Percentiles rank a stretch among this genome's conserved stretches.
phyloP scores from a whole-genome alignment of 2,797 vertebrate species.

The Coranthus polyacanthus region DNA sequence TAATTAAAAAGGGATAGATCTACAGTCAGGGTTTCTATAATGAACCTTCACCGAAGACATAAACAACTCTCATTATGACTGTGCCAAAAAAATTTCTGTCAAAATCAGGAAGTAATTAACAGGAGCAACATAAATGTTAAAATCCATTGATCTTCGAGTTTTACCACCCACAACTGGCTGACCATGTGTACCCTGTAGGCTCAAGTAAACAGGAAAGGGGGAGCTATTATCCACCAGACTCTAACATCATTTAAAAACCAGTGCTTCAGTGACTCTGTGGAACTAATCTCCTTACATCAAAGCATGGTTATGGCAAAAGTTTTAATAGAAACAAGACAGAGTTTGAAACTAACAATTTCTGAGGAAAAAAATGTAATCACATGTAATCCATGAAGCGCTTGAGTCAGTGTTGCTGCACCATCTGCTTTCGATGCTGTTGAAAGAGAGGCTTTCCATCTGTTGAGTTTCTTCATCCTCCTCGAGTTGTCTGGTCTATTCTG shows the following conservation, averaged over 20 bases:
- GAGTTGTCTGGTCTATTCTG: conserved; percentile 43
- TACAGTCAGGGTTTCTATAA: conserved; percentile 45
- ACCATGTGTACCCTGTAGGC: conserved; percentile 32
- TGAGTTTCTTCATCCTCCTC: conserved; percentile 57
- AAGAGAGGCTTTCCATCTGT: conserved; percentile 64
- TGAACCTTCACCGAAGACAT: conserved; percentile 63
- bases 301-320: conserved; percentile 5
- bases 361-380: conserved; percentile 11
- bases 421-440: conserved; percentile 58
- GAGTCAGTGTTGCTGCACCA: conserved; percentile 54
- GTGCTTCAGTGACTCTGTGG: conserved; percentile 3
- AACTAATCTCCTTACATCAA: conserved; percentile 9
- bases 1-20: conserved; percentile 69
- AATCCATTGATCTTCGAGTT: conserved; percentile 59
- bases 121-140: conserved; percentile 44
- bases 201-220: conserved; percentile 1
- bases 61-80: conserved; percentile 65
- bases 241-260: conserved; percentile 23
- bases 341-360: conserved; percentile 14
- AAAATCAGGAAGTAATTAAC: conserved; percentile 52
- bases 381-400: conserved; percentile 44
- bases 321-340: conserved; percentile 1
- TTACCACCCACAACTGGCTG: conserved; percentile 39
- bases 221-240: conserved; percentile 32
- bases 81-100: conserved; percentile 50